Conservation (phyloP, 2,888 invertebrate genomes). For the Spatulosminthurus flaviceps region DNA sequence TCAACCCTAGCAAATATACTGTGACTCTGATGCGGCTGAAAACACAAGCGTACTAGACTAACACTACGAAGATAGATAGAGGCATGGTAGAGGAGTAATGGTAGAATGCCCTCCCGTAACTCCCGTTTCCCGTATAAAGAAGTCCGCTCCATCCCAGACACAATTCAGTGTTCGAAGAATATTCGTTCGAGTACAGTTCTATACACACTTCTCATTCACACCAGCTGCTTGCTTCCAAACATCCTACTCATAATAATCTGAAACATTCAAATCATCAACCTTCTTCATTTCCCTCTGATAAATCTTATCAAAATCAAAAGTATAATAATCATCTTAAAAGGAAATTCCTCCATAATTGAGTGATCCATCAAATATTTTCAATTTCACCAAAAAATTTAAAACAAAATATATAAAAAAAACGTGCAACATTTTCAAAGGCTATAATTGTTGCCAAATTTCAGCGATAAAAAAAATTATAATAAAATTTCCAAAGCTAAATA, state of each 20-base stretch:
- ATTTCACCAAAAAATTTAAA: no score
- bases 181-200: constrained; percentile 28
- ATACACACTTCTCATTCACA: not conserved
- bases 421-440: no score
- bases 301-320: no score
- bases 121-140: constrained; percentile 50
- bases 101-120: constrained; percentile 43
- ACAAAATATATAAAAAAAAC: no score
- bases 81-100: constrained; percentile 2
- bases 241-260: not conserved
- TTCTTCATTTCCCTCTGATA: no score
- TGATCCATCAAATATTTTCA: no score
- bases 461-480: no score
- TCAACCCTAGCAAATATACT: not conserved
- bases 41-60: not conserved
- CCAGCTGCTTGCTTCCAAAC: not conserved
- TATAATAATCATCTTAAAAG: no score
- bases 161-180: constrained; percentile 34
- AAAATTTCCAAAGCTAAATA: no score
- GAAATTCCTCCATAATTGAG: no score
- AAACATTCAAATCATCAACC: not conserved
- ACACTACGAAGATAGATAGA: not conserved
- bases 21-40: not conserved
- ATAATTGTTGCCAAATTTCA: no score
- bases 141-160: constrained; percentile 37